Evolutionary conservation across 2,888 invertebrate species (phyloP).

Genomic region (Aphidoletes aphidimyza): DNA sequence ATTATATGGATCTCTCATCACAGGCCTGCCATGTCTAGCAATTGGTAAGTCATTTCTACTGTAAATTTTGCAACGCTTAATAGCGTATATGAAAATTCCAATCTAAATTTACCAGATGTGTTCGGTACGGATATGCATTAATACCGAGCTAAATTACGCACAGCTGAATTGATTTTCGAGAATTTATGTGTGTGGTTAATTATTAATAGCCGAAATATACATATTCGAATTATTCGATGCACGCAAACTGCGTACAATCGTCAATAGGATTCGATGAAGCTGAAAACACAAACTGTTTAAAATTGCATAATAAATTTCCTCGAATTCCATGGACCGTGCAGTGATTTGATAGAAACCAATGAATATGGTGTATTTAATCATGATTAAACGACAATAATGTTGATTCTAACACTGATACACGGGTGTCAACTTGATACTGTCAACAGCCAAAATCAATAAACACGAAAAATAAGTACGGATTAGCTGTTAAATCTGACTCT

Average conservation of each 20-base stretch:
- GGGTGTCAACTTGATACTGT: no score
- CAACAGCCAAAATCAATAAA: conserved; percentile 49
- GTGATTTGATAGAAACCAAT: neutral
- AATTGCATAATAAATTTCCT: neutral
- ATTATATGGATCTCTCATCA: conserved; percentile 73
- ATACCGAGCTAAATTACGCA: neutral
- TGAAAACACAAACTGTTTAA: neutral
- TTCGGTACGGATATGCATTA: neutral
- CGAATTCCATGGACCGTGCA: neutral
- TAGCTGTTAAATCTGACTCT: neutral
- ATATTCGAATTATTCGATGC: neutral
- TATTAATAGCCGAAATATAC: neutral
- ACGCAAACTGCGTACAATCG: neutral
- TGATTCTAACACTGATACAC: conserved; percentile 21
- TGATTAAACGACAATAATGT: conserved; percentile 27
- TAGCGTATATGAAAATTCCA: neutral
- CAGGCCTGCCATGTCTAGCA: conserved; percentile 72
- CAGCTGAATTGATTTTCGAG: neutral
- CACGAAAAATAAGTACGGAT: conserved; percentile 34
- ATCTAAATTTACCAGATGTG: conserved; percentile 3
- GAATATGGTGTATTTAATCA: neutral
- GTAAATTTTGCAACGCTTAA: neutral
- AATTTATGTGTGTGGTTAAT: neutral
- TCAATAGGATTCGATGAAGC: neutral
- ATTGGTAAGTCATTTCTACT: conserved; percentile 71